Evolutionary conservation across 2,113 vertebrate genomes (phyloP), one percentile per base, ranked within the genome.

Genomic region (Scortum barcoo): DNA sequence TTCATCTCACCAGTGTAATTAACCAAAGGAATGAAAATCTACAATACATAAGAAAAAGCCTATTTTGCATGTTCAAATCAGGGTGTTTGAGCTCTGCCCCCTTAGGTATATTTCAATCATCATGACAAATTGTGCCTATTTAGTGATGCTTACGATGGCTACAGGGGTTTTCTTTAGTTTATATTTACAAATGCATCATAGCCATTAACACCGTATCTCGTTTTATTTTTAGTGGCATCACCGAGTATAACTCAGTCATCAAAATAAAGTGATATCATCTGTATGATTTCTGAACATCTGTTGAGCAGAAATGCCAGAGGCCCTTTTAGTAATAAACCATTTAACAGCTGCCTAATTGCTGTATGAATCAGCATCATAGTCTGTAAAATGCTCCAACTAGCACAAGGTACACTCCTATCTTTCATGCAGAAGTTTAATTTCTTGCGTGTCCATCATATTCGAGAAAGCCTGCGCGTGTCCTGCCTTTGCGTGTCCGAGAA

Each of bases 291-390:
- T 83, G 78, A 87, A 86, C 88, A 89, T 91, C 83, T 93, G 92
- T 77, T 76, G 56, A 68, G 61, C 54, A 54, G 54, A 86, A 91
- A 88, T 65, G 70, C 78, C 82, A 80, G 80, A 87, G 86, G 78
- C 80, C 60, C n/a, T 78, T 82, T 72, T 74, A 79, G 73, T 82
- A 83, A 86, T 81, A 85, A 80, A 87, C 70, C 72, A 84, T 93
- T 91, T 80, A 91, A 90, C 84, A 89, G 83, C 79, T 89, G 86
- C 65, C 56, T 88, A 77, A 93, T 90, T 89, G 77, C 51, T 68
- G 65, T 54, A 68, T 83, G 60, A 89, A 92, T 88, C 78, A 83
- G 61, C 66, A 84, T 84, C 66, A 77, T 83, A 42, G 61, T 77
- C 77, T 62, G 63, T 81, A 68, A 79, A 89, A 73, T 30, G 57